Evolutionary conservation across 2,888 invertebrate genomes (phyloP).

Genomic region (Disparrhopalites patrizii): DNA sequence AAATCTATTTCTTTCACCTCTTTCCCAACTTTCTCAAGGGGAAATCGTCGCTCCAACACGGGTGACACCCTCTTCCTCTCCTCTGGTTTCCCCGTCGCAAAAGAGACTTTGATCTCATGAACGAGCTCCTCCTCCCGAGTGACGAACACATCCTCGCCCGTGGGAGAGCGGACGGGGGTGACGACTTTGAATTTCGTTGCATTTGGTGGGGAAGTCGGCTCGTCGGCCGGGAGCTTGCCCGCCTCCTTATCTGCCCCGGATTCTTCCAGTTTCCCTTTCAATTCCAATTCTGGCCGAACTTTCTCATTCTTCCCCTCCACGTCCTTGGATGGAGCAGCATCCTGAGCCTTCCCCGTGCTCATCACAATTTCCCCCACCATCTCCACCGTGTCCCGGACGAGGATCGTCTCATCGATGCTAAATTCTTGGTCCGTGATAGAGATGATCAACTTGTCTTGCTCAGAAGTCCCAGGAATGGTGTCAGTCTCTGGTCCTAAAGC

Average conservation of each 20-base stretch:
- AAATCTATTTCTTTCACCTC: constrained; percentile 18
- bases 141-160: constrained; percentile 34
- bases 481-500: background rate
- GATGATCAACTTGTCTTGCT: too few relatives aligned
- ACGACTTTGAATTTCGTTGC: constrained; percentile 43
- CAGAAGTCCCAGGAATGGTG: background rate
- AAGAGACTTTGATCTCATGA: constrained; percentile 42
- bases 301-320: too few relatives aligned
- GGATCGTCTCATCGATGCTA: constrained; percentile 5
- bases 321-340: too few relatives aligned
- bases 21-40: constrained; percentile 4
- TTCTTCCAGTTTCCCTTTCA: constrained; percentile 22
- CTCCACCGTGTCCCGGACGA: background rate
- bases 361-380: background rate
- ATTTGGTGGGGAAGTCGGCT: constrained; percentile 34
- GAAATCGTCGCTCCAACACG: constrained; percentile 27
- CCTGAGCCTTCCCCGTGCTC: background rate
- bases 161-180: constrained; percentile 35
- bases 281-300: constrained; percentile 27
- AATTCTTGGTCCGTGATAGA: constrained; percentile 1
- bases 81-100: constrained; percentile 33
- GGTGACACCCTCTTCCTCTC: constrained; percentile 35
- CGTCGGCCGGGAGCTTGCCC: background rate
- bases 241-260: background rate
- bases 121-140: constrained; percentile 33